Conservation (phyloP, 2,113 vertebrate species). For the Tricholaema leucomelas region DNA sequence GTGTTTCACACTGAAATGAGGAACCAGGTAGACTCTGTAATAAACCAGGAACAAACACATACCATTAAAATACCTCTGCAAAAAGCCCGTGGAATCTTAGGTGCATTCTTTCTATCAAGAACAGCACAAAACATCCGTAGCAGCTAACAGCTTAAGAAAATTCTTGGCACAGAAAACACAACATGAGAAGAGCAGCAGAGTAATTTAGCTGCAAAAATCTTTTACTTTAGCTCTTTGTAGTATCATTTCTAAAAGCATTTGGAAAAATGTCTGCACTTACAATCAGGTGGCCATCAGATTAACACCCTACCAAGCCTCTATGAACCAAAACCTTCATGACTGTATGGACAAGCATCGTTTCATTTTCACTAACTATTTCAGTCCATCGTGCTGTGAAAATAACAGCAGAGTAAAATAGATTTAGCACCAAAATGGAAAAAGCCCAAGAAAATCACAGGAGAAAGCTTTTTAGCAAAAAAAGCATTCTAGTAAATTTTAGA, state of each 20-base stretch:
- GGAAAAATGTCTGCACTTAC: neutral
- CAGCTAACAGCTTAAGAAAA: neutral
- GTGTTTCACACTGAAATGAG: neutral
- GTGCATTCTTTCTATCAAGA: neutral
- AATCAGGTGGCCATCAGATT: neutral
- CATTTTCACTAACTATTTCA: conserved; percentile 41
- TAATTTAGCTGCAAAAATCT: neutral
- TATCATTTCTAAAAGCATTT: neutral
- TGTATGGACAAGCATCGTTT: neutral
- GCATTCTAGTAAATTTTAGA: conserved; percentile 3
- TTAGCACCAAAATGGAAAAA: conserved; percentile 41
- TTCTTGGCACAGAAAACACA: neutral
- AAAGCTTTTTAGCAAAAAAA: conserved; percentile 11
- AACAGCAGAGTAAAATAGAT: conserved; percentile 20
- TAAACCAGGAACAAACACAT: neutral
- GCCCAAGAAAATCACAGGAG: neutral
- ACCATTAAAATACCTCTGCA: neutral
- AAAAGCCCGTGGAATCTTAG: neutral
- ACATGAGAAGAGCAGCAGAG: neutral
- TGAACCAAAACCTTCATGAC: neutral
- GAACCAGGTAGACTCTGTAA: neutral
- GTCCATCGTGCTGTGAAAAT: conserved; percentile 23
- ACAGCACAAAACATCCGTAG: neutral
- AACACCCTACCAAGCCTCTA: neutral
- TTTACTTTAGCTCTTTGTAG: neutral